A percentile compares a stretch with the other conserved stretches of the same genome.
These are phyloP conservation scores for Apantesis nais DNA, from an alignment of 2,888 invertebrate species.

Conservation along the genomic window DNA sequence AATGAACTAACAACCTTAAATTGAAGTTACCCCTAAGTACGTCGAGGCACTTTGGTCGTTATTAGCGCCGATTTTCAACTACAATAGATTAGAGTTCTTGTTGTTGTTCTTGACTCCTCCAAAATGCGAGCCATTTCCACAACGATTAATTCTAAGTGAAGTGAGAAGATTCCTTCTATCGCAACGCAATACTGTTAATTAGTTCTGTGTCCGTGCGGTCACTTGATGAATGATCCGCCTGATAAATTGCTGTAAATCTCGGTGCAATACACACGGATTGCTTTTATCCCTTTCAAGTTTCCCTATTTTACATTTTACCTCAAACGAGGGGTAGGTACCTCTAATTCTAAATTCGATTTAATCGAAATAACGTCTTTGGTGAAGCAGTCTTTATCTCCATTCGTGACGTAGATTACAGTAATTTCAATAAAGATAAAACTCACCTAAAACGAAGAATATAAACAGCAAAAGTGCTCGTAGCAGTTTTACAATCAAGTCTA, in stretches of 20 bases:
- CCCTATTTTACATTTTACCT: constrained; percentile 26
- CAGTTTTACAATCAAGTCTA: constrained; percentile 63
- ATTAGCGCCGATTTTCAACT: constrained; percentile 34
- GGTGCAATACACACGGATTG: constrained; percentile 38
- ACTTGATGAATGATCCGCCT: constrained; percentile 54
- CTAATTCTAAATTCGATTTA: constrained; percentile 32
- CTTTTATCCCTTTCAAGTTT: constrained; percentile 25
- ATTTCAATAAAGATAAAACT: constrained; percentile 39
- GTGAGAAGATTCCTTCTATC: constrained; percentile 43
- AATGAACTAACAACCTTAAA: constrained; percentile 45
- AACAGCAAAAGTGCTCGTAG: constrained; percentile 41
- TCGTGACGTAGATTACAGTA: constrained; percentile 36
- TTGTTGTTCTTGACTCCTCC: constrained; percentile 46
- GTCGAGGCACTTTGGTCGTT: constrained; percentile 35
- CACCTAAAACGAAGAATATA: constrained; percentile 35
- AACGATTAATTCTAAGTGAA: constrained; percentile 57
- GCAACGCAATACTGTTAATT: constrained; percentile 54
- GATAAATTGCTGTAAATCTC: constrained; percentile 48
- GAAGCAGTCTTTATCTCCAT: constrained; percentile 25
- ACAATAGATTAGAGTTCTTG: constrained; percentile 58
- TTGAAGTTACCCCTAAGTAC: constrained; percentile 35
- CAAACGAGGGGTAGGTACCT: constrained; percentile 11
- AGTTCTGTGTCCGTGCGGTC: constrained; percentile 52
- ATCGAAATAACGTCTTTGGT: constrained; percentile 28
- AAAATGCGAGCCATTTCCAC: constrained; percentile 41